Percentiles rank a stretch among this genome's conserved stretches.
Conservation (phyloP, 92 coral and sea anemone species). For the Actinernus sp. region DNA sequence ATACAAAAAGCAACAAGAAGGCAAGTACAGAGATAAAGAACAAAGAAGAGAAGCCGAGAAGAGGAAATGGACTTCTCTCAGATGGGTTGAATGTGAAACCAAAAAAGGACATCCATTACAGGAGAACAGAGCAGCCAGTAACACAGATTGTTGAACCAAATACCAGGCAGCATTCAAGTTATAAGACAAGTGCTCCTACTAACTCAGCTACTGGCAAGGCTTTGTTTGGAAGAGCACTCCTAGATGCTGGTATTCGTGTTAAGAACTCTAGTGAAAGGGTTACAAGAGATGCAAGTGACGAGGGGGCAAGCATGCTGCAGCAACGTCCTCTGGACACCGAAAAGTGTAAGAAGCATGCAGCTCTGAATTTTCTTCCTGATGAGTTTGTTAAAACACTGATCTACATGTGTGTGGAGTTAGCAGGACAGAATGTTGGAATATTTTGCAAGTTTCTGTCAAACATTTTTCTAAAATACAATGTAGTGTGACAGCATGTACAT, state of each 20-base stretch:
- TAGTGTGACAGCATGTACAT: background rate
- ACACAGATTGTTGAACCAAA: too few relatives aligned
- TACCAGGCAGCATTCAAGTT: too few relatives aligned
- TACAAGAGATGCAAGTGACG: slow-evolving; percentile 92
- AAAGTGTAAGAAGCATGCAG: slow-evolving; percentile 86
- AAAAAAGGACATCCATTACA: background rate
- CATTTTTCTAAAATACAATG: too few relatives aligned
- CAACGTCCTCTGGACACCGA: slow-evolving; percentile 70
- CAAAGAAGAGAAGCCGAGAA: background rate
- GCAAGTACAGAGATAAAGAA: background rate
- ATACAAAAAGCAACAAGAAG: background rate
- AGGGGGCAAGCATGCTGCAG: slow-evolving; percentile 73
- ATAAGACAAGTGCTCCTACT: too few relatives aligned
- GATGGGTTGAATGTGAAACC: background rate
- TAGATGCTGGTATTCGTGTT: slow-evolving; percentile 62
- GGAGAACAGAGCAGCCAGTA: too few relatives aligned
- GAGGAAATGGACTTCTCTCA: too few relatives aligned
- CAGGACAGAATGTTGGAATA: too few relatives aligned
- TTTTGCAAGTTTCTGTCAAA: too few relatives aligned
- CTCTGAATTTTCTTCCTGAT: background rate
- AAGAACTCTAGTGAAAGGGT: slow-evolving; percentile 31
- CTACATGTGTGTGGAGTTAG: too few relatives aligned
- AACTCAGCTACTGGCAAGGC: too few relatives aligned
- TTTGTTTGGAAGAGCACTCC: slow-evolving; percentile 56
- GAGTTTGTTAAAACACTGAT: too few relatives aligned